Percentiles rank a stretch among this genome's conserved stretches.
These are phyloP conservation scores for Pollenia amentaria DNA, from an alignment of 2,888 invertebrate genomes.

Conservation along the genomic window DNA sequence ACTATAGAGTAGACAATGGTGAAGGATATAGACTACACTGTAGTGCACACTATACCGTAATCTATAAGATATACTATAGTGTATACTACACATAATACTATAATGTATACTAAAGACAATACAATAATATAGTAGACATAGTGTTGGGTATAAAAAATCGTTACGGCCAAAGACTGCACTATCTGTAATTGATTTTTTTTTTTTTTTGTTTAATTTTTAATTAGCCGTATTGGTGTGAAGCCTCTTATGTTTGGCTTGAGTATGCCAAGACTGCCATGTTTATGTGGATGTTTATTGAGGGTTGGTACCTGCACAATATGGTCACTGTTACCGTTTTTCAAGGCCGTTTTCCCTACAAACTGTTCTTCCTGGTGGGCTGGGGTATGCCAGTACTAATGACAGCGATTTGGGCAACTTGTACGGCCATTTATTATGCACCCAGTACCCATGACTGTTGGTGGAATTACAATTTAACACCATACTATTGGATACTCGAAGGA, in stretches of 20 bases:
- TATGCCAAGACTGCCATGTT: slow-evolving; percentile 96
- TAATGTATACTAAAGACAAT: too few relatives aligned
- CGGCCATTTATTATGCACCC: slow-evolving; percentile 85
- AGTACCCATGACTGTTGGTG: slow-evolving; percentile 88
- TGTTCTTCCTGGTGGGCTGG: slow-evolving; percentile 90
- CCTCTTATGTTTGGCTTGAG: slow-evolving; percentile 92
- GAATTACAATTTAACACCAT: slow-evolving; percentile 91
- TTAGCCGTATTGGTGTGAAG: slow-evolving; percentile 92
- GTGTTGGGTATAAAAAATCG: too few relatives aligned
- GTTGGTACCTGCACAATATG: slow-evolving; percentile 93
- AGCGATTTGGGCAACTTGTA: slow-evolving; percentile 88
- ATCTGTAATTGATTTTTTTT: background rate
- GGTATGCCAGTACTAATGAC: slow-evolving; percentile 89
- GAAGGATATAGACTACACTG: too few relatives aligned
- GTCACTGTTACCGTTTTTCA: slow-evolving; percentile 91
- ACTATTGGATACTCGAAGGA: slow-evolving; percentile 96
- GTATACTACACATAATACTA: too few relatives aligned
- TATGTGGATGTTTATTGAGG: slow-evolving; percentile 99
- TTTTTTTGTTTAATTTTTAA: slow-evolving; percentile 1
- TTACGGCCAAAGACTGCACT: too few relatives aligned
- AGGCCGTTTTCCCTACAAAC: slow-evolving; percentile 86
- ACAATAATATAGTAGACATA: too few relatives aligned
- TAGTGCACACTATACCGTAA: too few relatives aligned
- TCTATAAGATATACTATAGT: too few relatives aligned
- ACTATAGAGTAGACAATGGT: too few relatives aligned